Conservation (phyloP, 2,797 vertebrate genomes). For the Arrhamphus sclerolepis region DNA sequence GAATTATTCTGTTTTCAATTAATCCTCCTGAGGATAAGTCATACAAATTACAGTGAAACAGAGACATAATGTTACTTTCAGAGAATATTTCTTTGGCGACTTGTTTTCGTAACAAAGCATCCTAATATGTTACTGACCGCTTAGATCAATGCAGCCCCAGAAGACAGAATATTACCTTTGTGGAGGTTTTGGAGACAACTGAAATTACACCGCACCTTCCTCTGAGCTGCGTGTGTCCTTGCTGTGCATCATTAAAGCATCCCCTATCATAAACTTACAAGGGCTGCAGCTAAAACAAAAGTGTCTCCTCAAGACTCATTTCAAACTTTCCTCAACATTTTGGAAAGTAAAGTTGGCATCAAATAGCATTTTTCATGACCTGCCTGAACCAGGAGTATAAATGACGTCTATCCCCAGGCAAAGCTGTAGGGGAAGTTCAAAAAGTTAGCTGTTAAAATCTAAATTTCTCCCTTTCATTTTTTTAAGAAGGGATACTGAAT, state of each 20-base stretch:
- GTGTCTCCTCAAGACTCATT: not conserved
- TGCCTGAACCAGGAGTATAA: slow-evolving; percentile 45
- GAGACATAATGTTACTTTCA: slow-evolving; percentile 55
- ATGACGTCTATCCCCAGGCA: slow-evolving; percentile 50
- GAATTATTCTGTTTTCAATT: slow-evolving; percentile 69
- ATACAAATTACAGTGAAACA: slow-evolving; percentile 54
- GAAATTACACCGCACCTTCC: slow-evolving; percentile 49
- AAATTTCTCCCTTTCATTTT: slow-evolving; percentile 24
- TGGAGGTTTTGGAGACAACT: slow-evolving; percentile 33
- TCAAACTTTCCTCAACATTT: slow-evolving; percentile 4
- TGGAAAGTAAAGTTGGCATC: slow-evolving; percentile 38
- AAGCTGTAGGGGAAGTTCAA: slow-evolving; percentile 43
- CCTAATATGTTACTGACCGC: slow-evolving; percentile 44
- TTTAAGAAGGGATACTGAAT: slow-evolving; percentile 22
- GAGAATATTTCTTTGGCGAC: slow-evolving; percentile 40
- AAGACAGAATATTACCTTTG: slow-evolving; percentile 15
- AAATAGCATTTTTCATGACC: slow-evolving; percentile 68
- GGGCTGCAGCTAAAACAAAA: slow-evolving; percentile 1
- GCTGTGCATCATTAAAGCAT: slow-evolving; percentile 59
- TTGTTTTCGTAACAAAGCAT: slow-evolving; percentile 12
- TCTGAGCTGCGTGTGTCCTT: slow-evolving; percentile 49
- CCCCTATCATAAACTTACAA: not conserved
- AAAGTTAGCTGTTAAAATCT: slow-evolving; percentile 27
- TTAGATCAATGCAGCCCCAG: slow-evolving; percentile 44
- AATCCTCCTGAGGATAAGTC: slow-evolving; percentile 55